Base-by-base conservation (phyloP, 2,797 vertebrate species). In the Netta rufina region DNA sequence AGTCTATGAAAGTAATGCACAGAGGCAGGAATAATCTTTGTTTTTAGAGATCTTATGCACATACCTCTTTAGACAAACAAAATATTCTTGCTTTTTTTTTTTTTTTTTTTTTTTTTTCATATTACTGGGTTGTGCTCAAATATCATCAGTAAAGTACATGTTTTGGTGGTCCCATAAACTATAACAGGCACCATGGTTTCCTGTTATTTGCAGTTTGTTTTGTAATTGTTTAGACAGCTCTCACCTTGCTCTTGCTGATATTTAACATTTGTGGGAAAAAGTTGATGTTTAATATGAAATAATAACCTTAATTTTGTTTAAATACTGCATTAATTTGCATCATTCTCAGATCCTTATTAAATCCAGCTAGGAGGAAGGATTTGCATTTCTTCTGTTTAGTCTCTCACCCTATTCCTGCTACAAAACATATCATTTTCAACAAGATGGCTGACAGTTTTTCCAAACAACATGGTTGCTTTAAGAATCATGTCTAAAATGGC, bases 391-490 rank as follows among this genome's bases (percentile, higher is more conserved):
- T 85, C 25, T n/a, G 72, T 85, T 61, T 18, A 53, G 20, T 30
- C 13, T 36, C 30, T 71, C 25, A 39, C 36, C 24, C 36, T 61
- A 1, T 67, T 87, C 30, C 33, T 84, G 33, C 38, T 54, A 36
- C 30, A 81, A 77, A 89, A n/a, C 38, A 80, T 13, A 18, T 51
- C 1, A 6, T 78, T 93, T 93, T 89, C 73, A 92, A 54, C 43
- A 87, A 94, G 82, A 95, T 92, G 91, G 91, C 91, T 84, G 92
- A 87, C 69, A 2, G 8, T 27, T 54, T 88, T 73, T 78, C 73
- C 66, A 74, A 51, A 57, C 38, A 90, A 76, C 45, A 43, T 6
- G 38, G 75, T 58, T 69, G 78, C 58, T 85, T 71, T 77, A 87
- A 77, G 58, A 92, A 69, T 4, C 38, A 39, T 13, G 38, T 76